Percentiles rank a stretch among this genome's conserved stretches.
Evolutionary conservation across 2,888 invertebrate species (phyloP).

Genomic region (Nebria brevicollis): DNA sequence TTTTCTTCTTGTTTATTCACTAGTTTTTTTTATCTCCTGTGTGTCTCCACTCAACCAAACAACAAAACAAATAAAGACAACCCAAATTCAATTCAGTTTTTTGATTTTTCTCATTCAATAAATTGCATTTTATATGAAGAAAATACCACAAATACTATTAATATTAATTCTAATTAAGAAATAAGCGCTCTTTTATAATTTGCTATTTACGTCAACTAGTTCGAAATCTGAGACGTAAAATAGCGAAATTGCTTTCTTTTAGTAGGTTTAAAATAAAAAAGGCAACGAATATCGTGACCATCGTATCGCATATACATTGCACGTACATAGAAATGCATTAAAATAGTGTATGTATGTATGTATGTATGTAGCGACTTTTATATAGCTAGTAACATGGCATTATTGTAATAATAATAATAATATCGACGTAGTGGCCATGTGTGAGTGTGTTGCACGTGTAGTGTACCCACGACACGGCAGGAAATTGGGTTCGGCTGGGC

Average conservation of each 20-base stretch:
- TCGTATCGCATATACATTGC: neutral
- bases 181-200: too few species aligned
- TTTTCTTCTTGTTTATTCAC: neutral
- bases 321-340: neutral
- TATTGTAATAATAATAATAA: too few species aligned
- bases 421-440: neutral
- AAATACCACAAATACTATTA: too few species aligned
- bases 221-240: too few species aligned
- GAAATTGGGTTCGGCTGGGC: slow-evolving; percentile 17
- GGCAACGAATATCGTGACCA: neutral
- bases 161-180: too few species aligned
- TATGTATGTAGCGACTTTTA: too few species aligned
- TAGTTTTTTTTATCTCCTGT: neutral
- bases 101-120: too few species aligned
- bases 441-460: neutral
- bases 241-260: too few species aligned
- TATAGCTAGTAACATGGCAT: too few species aligned
- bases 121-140: too few species aligned
- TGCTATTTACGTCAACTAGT: too few species aligned
- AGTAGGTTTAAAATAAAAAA: neutral
- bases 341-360: neutral
- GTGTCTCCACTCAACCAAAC: neutral
- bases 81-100: neutral
- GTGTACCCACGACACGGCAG: neutral
- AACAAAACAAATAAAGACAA: neutral